Base-by-base conservation (phyloP, 2,797 vertebrate species). In the Alcedo quadribrachys region DNA sequence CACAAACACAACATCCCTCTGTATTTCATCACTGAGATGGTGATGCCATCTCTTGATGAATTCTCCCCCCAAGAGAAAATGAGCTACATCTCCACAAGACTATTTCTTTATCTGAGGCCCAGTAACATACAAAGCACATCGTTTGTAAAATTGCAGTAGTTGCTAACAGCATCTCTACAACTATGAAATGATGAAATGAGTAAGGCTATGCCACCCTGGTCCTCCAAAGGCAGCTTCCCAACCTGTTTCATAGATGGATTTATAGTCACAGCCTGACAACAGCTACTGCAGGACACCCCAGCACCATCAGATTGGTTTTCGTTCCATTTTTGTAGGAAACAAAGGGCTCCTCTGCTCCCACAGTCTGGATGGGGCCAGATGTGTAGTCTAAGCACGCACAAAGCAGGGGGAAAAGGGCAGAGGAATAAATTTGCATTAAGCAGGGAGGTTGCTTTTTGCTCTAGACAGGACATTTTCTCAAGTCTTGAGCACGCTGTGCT, bases 401-500 rank as follows among this genome's bases (percentile, higher is more conserved):
- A 70, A 78, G 42, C 5, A 53, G n/a, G 58, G 35, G 6, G 13
- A 65, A 87, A 91, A 77, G 46, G 78, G 90, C 73, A 92, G 85
- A 93, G 0, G 66, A 95, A 96, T 94, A 94, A 40, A 92, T 95
- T 92, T 93, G 69, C 94, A 93, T 95, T 95, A 90, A 93, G 40
- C 62, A 69, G 69, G n/a, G 43, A 78, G 62, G 89, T 1, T 55
- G 81, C 42, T 35, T 82, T 90, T 93, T 77, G 85, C 68, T 77
- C 75, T 37, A 81, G 79, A 17, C 50, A 61, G 83, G 68, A 40
- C 22, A 51, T 21, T 86, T 86, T 92, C 51, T 69, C 7, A 14
- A 73, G 43, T 62, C 27, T n/a, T 48, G 67, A 15, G 35, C 70
- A 57, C 5, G 27, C 0, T 10, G n/a, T 48, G 37, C 32, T 60